Conservation (phyloP, 92 coral and sea anemone species). For the Pocillopora meandrina region DNA sequence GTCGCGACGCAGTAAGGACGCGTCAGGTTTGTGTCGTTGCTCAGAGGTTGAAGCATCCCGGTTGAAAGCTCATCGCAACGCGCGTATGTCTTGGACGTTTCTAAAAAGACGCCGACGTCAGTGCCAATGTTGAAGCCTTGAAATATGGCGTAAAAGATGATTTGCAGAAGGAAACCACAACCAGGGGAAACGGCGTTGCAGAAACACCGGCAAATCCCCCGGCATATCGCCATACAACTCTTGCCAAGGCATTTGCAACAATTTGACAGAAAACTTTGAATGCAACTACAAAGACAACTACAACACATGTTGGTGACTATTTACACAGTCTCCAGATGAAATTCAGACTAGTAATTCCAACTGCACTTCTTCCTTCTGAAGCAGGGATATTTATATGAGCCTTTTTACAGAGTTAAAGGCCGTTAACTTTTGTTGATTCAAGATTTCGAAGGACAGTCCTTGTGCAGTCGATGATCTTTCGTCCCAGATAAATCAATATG, state of each 20-base stretch:
- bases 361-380: not conserved
- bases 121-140: slow-evolving; percentile 93
- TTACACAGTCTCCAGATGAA: slow-evolving; percentile 7
- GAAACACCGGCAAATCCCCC: slow-evolving; percentile 77
- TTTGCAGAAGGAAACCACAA: slow-evolving; percentile 78
- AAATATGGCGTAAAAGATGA: slow-evolving; percentile 77
- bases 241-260: slow-evolving; percentile 82
- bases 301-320: slow-evolving; percentile 32
- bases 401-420: not conserved
- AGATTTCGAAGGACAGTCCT: too few relatives aligned
- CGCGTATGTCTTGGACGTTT: slow-evolving; percentile 67
- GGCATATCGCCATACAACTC: slow-evolving; percentile 71
- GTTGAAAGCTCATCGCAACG: slow-evolving; percentile 73
- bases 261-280: slow-evolving; percentile 57
- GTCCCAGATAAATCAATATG: slow-evolving; percentile 27
- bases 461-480: not conserved
- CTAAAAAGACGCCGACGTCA: slow-evolving; percentile 83
- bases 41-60: slow-evolving; percentile 51
- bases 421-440: not conserved
- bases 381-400: not conserved
- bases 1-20: slow-evolving; percentile 78
- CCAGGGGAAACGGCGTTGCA: slow-evolving; percentile 87
- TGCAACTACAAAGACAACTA: slow-evolving; percentile 54
- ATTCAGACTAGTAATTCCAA: not conserved
- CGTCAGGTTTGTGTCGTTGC: slow-evolving; percentile 70